Base-by-base conservation (phyloP, 2,113 vertebrate genomes). In the Sigmodon hispidus region DNA sequence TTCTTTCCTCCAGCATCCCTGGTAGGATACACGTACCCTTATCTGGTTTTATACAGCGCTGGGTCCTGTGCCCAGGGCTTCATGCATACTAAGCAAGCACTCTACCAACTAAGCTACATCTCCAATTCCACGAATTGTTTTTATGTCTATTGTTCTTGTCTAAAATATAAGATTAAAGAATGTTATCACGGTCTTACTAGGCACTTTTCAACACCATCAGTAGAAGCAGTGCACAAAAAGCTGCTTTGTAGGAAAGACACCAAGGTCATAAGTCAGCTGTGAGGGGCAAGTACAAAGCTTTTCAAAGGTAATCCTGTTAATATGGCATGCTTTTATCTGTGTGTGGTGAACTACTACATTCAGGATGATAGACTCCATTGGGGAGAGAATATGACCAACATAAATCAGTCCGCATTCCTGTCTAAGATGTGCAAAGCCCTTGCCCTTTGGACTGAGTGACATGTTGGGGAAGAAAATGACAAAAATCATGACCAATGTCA, bases 91-190 rank as follows among this genome's bases (percentile, higher is more conserved):
- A 48, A 85, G 61, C 61, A 65, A 12, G 59, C 81, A 65, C 15
- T 45, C 43, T 65, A 22, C 59, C 43, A 65, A 34, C 24, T 11
- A 34, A 65, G 16, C 81, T 34, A 12, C 16, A 34, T 48, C 61
- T 67, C 84, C 45, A 87, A 7, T 36, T 40, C n/a, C 17, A 65
- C 52, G 21, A 69, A n/a, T 69, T 87, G 84, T 87, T 90, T 91
- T 76, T 75, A 61, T 90, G 34, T 40, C 89, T 95, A 15, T 73
- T 96, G 24, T 93, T 91, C 92, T 40, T 90, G 57, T 22, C 52
- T 76, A 81, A 94, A 75, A 94, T 94, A 55, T 15, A 94, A 79
- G 26, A n/a, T 81, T 89, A 63, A 91, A 87, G 77, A 94, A 92
- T 36, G 9, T 91, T 73, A 79, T 92, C 50, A 31, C 4, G 69